Base-by-base conservation (phyloP, 1,140 invertebrate species). In the Brachionus calyciflorus region DNA sequence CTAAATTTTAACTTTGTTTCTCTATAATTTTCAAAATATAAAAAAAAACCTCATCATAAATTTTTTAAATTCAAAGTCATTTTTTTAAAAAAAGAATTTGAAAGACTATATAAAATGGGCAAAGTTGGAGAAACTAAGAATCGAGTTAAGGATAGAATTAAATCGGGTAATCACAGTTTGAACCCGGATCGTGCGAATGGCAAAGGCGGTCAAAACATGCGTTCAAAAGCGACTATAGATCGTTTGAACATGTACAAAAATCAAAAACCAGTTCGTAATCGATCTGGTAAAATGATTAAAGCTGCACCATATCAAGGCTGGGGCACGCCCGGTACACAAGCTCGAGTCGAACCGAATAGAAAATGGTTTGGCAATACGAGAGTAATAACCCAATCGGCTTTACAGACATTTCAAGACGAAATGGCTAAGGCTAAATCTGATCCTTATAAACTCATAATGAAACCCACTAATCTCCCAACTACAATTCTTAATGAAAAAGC, bases 371-470 rank as follows among this genome's bases (percentile, higher is more conserved):
- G 94, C 78, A 89, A 89, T 80, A 89, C 88, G 7, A 82, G 86
- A 79, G 87, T 88, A 2, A 93, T 99, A 79, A 91, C 92, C 0
- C 96, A 99, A 85, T 90, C 89, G 82, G 91, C 93, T 3, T 85
- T 99, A 28, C 96, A 99, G 87, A 94, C 93, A 80, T 99, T 99
- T 83, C 94, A 99, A 87, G 91, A 92, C 65, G 94, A 97, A 85
- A 89, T 99, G 81, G 93, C 92, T 37, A 92, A 92, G 80, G 95
- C 91, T 28, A 88, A 95, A 49, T 93, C 91, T 81, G 94, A 99
- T 87, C 96, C 96, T 0, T 99, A 98, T 83, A 92, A 98, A 84
- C 91, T 99, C 26, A 89, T 99, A 4, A 95, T 99, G 93, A 93
- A 91, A 83, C 93, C 94, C 12, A 95, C 96, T 0, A 92, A 92